Percentiles rank a stretch among this genome's conserved stretches.
Conservation (phyloP, 2,113 vertebrate genomes). For the Antechinus stuartii region DNA sequence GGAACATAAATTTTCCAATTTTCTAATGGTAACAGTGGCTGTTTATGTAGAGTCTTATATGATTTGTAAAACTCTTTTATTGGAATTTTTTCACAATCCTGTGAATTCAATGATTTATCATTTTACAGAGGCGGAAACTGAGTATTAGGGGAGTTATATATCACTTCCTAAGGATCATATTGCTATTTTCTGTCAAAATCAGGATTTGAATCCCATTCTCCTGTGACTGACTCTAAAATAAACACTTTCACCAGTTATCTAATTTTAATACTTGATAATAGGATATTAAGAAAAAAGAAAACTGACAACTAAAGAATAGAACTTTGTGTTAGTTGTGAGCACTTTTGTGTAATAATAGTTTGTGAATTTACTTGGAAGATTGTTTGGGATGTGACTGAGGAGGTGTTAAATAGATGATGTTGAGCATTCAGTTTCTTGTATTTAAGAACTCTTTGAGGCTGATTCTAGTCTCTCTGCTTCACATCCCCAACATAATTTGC, state of each 20-base stretch:
- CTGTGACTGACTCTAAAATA: neutral
- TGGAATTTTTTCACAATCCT: neutral
- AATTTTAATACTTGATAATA: conserved; percentile 38
- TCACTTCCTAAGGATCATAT: neutral
- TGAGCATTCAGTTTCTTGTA: neutral
- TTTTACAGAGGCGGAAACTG: neutral
- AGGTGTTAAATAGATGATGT: neutral
- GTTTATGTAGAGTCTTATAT: neutral
- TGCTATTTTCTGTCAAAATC: neutral
- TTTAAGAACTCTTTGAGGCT: neutral
- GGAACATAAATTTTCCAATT: neutral
- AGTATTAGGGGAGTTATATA: neutral
- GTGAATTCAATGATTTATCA: neutral
- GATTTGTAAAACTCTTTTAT: neutral
- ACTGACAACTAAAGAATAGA: conserved; percentile 19
- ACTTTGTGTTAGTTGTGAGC: conserved; percentile 2
- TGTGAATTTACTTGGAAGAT: neutral
- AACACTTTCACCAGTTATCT: neutral
- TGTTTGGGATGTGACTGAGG: neutral
- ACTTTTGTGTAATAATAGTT: conserved; percentile 17
- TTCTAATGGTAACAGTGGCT: neutral
- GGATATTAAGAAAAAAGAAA: conserved; percentile 16
- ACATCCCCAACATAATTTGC: neutral
- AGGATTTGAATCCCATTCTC: neutral
- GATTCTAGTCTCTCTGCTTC: neutral